phyloP scores from a whole-genome alignment of 2,888 invertebrate genomes.

The Apoda limacodes region DNA sequence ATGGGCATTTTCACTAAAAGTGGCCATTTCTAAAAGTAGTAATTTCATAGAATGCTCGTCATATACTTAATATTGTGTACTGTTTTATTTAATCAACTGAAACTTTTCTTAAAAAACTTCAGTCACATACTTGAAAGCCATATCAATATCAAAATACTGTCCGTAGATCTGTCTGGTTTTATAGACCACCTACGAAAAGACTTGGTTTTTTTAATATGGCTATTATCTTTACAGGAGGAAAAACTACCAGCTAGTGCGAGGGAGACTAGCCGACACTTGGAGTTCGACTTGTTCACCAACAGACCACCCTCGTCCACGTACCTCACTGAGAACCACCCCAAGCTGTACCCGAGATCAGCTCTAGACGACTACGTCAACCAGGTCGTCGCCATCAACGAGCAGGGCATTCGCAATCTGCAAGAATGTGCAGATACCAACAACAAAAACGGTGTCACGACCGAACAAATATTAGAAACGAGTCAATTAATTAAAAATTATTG shows the following conservation, averaged over 20 bases:
- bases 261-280: slow-evolving; percentile 33
- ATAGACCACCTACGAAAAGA: background rate
- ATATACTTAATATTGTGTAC: too few species aligned
- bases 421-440: slow-evolving; percentile 26
- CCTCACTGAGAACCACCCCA: slow-evolving; percentile 27
- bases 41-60: too few species aligned
- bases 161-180: background rate
- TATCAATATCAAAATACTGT: background rate
- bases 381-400: slow-evolving; percentile 23
- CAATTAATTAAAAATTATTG: slow-evolving; percentile 36
- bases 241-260: slow-evolving; percentile 27
- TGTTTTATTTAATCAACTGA: too few species aligned
- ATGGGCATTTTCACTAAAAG: too few species aligned
- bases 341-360: slow-evolving; percentile 27
- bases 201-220: too few species aligned
- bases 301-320: slow-evolving; percentile 32
- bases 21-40: too few species aligned
- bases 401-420: slow-evolving; percentile 28
- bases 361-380: slow-evolving; percentile 22
- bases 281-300: slow-evolving; percentile 32
- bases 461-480: slow-evolving; percentile 33
- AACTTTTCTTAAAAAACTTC: too few species aligned
- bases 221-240: slow-evolving; percentile 31
- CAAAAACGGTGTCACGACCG: slow-evolving; percentile 24
- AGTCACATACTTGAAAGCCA: too few species aligned